phyloP scores from a whole-genome alignment of 1,140 invertebrate genomes.

The Gonatopus flavifemur region DNA sequence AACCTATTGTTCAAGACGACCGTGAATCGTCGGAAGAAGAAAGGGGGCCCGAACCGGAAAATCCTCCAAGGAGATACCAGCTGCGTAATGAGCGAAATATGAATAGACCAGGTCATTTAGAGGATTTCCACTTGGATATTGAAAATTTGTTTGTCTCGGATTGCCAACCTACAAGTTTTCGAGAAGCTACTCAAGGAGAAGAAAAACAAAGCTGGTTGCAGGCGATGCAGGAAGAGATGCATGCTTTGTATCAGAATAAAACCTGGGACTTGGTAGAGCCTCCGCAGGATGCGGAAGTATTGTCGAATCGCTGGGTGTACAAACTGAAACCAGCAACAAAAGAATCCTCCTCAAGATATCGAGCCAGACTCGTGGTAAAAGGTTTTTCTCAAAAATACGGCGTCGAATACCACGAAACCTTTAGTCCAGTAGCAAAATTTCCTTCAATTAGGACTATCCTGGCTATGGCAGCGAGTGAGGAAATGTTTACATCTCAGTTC shows the following conservation, averaged over 20 bases:
- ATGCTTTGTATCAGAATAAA: constrained; percentile 37
- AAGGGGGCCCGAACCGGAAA: no score
- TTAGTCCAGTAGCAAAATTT: constrained; percentile 19
- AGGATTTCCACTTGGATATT: neutral
- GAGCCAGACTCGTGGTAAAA: constrained; percentile 24
- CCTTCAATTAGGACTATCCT: constrained; percentile 24
- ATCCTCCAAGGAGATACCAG: neutral
- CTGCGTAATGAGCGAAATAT: neutral
- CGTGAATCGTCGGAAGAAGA: no score
- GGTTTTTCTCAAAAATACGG: constrained; percentile 30
- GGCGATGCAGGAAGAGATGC: constrained; percentile 43
- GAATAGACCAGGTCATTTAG: neutral
- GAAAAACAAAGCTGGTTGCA: constrained; percentile 30
- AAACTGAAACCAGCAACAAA: constrained; percentile 7
- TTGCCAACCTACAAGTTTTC: neutral
- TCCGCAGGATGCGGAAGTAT: constrained; percentile 28
- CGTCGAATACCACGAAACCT: constrained; percentile 33
- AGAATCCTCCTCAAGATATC: constrained; percentile 23
- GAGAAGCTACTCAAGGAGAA: constrained; percentile 31
- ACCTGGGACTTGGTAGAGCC: constrained; percentile 39
- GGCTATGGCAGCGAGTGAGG: constrained; percentile 23
- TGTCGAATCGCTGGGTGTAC: constrained; percentile 42
- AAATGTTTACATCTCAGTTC: constrained; percentile 19
- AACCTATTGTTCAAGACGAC: no score
- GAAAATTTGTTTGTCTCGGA: neutral